Evolutionary conservation across 2,113 vertebrate genomes (phyloP).

Genomic region (Proterorhinus semilunaris): DNA sequence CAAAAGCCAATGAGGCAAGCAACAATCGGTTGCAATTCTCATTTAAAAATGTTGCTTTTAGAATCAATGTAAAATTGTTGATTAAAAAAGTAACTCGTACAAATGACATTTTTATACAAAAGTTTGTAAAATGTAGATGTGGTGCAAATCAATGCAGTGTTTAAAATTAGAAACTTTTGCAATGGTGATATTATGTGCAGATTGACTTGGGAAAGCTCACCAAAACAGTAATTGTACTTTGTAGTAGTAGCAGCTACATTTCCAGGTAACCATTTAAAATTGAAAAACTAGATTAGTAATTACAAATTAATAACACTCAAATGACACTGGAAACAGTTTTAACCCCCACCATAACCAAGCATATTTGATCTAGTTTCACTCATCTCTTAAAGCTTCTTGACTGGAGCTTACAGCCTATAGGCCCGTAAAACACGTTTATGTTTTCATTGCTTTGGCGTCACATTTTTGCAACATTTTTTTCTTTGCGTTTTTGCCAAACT

Average conservation of each 20-base stretch:
- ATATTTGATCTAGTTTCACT: too few species aligned
- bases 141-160: conserved; percentile 74
- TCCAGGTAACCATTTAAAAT: conserved; percentile 76
- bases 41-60: conserved; percentile 63
- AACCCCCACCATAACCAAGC: conserved; percentile 6
- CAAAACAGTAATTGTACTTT: conserved; percentile 72
- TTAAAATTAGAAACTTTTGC: conserved; percentile 43
- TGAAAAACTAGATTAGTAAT: conserved; percentile 36
- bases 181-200: conserved; percentile 63
- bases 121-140: conserved; percentile 81
- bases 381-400: too few species aligned
- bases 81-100: conserved; percentile 80
- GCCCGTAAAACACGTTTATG: too few species aligned
- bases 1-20: conserved; percentile 75
- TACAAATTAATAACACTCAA: conserved; percentile 56
- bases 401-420: too few species aligned
- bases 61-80: conserved; percentile 80
- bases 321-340: conserved; percentile 67
- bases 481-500: too few species aligned
- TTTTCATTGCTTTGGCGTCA: too few species aligned
- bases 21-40: conserved; percentile 46
- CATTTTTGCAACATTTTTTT: too few species aligned
- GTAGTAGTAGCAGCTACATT: conserved; percentile 89
- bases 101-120: conserved; percentile 83
- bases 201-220: conserved; percentile 63